Evolutionary conservation across 2,888 invertebrate species (phyloP).

Genomic region (Cacoxenus indagator): DNA sequence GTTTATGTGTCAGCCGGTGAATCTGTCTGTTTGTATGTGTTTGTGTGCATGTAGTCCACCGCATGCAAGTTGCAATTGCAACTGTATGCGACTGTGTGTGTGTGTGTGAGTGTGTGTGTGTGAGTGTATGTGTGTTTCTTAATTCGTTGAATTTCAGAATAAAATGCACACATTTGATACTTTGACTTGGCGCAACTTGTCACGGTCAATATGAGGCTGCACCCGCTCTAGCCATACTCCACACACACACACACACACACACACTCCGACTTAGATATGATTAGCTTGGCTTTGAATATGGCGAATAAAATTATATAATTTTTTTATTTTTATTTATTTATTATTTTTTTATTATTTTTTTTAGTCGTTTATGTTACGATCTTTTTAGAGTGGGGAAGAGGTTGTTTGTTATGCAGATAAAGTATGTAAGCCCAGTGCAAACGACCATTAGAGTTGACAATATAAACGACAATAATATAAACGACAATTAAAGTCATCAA

Average conservation of each 20-base stretch:
- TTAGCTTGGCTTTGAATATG: no score
- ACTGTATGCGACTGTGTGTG: neutral
- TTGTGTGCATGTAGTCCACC: neutral
- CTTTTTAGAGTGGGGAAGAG: no score
- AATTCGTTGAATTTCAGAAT: conserved; percentile 3
- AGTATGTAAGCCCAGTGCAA: neutral
- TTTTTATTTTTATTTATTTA: no score
- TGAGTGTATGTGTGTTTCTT: neutral
- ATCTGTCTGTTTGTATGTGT: neutral
- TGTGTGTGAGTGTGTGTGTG: conserved; percentile 24
- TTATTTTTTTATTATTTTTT: no score
- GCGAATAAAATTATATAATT: no score
- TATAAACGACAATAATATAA: neutral
- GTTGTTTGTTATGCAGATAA: neutral
- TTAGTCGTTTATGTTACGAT: no score
- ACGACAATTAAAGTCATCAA: neutral
- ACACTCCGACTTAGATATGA: no score
- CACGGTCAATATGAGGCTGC: neutral
- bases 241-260: no score
- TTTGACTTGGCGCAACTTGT: neutral
- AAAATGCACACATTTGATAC: neutral
- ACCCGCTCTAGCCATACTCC: no score
- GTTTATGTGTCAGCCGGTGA: neutral
- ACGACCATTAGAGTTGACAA: neutral
- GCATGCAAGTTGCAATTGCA: neutral